Percentiles rank a stretch among this genome's conserved stretches.
These are phyloP conservation scores for Amyelois transitella DNA, from an alignment of 1,140 invertebrate genomes.

Conservation along the genomic window DNA sequence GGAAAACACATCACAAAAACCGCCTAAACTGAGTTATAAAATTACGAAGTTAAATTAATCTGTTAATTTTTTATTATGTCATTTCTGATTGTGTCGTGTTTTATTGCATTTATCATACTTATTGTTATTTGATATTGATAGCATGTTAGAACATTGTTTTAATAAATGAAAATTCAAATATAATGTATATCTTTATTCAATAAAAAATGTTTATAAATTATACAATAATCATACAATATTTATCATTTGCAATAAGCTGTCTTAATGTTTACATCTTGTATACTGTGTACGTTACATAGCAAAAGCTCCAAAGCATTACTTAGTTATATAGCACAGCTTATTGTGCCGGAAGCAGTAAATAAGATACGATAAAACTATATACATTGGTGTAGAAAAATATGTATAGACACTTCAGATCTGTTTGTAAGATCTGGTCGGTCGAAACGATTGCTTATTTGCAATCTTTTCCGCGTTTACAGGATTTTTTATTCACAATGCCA, in stretches of 20 bases:
- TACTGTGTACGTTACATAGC: slow-evolving; percentile 46
- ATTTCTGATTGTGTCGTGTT: not conserved
- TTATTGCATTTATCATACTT: not conserved
- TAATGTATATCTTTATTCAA: slow-evolving; percentile 50
- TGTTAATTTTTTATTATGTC: not conserved
- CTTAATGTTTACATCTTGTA: slow-evolving; percentile 46
- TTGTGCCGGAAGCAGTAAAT: slow-evolving; percentile 42
- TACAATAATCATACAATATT: slow-evolving; percentile 37
- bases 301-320: slow-evolving; percentile 58
- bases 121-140: not conserved
- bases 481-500: slow-evolving; percentile 72
- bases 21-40: too few relatives aligned
- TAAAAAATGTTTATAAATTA: slow-evolving; percentile 58
- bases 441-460: slow-evolving; percentile 62
- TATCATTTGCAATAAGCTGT: slow-evolving; percentile 60
- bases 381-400: slow-evolving; percentile 66
- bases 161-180: slow-evolving; percentile 24
- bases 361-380: slow-evolving; percentile 57
- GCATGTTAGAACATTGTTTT: slow-evolving; percentile 1
- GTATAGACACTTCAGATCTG: slow-evolving; percentile 66
- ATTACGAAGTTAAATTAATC: not conserved
- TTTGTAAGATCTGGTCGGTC: slow-evolving; percentile 67
- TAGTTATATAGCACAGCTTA: slow-evolving; percentile 54
- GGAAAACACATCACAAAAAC: too few relatives aligned
- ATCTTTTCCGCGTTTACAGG: slow-evolving; percentile 69